Evolutionary conservation across 2,113 vertebrate species (phyloP).

Genomic region (Columba janthina): DNA sequence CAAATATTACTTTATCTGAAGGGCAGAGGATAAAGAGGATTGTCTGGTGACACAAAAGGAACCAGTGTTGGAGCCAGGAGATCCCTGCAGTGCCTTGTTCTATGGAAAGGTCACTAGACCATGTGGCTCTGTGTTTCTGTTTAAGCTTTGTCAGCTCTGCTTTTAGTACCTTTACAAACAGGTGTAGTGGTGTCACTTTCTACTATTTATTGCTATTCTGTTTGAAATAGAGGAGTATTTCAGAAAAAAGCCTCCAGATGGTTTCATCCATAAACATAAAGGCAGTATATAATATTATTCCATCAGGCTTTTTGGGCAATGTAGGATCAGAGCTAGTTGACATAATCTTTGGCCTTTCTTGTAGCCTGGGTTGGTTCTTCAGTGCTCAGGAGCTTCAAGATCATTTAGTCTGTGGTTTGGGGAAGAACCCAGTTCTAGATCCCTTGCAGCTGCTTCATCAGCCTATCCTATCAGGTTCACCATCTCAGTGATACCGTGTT

Average conservation of each 20-base stretch:
- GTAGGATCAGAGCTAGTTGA: neutral
- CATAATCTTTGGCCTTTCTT: neutral
- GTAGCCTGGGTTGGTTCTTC: neutral
- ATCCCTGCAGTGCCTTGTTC: conserved; percentile 28
- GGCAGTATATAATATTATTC: neutral
- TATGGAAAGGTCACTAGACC: conserved; percentile 42
- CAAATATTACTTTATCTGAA: conserved; percentile 50
- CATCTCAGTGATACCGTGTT: conserved; percentile 11
- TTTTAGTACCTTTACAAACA: conserved; percentile 2
- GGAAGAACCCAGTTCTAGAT: conserved; percentile 29
- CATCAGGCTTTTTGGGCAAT: neutral
- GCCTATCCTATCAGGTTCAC: conserved; percentile 3
- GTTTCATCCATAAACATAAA: neutral
- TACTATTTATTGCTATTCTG: neutral
- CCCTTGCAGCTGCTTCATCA: neutral
- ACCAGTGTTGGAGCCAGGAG: conserved; percentile 6
- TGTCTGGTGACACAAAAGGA: conserved; percentile 39
- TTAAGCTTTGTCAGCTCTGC: conserved; percentile 10
- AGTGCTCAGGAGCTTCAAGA: neutral
- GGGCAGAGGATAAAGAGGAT: conserved; percentile 24
- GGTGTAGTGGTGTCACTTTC: neutral
- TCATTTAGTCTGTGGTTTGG: neutral
- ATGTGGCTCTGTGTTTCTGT: neutral
- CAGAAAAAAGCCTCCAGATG: neutral
- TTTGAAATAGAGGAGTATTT: neutral